These are phyloP conservation scores for Amiota minor DNA, from an alignment of 2,888 invertebrate species.

Conservation along the genomic window DNA sequence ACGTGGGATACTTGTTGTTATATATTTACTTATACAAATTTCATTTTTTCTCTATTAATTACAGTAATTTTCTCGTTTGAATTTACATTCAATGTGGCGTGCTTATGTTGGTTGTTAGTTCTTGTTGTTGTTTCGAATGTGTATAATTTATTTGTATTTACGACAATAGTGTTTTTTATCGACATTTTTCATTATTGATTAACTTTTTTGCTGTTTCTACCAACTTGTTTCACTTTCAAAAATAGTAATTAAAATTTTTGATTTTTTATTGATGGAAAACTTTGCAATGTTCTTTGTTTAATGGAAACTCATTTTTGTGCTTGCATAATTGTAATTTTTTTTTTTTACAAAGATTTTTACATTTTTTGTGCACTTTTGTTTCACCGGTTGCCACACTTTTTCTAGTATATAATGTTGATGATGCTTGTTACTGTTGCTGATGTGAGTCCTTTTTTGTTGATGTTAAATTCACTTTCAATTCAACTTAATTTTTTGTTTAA, in stretches of 20 bases:
- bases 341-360: background rate
- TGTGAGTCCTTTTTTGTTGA: conserved; percentile 32
- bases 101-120: conserved; percentile 20
- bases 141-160: conserved; percentile 42
- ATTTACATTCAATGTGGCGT: conserved; percentile 33
- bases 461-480: conserved; percentile 34
- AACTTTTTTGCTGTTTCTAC: background rate
- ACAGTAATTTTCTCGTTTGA: conserved; percentile 14
- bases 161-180: conserved; percentile 33
- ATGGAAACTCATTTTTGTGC: conserved; percentile 15
- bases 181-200: conserved; percentile 11
- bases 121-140: conserved; percentile 40
- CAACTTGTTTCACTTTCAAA: background rate
- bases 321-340: background rate
- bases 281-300: background rate
- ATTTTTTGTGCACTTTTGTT: too few species aligned
- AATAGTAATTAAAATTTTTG: background rate
- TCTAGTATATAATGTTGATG: conserved; percentile 28
- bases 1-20: conserved; percentile 27
- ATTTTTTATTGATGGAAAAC: background rate
- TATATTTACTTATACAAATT: conserved; percentile 30
- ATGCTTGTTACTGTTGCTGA: conserved; percentile 37
- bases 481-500: too few species aligned
- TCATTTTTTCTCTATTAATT: conserved; percentile 12
- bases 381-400: background rate